Evolutionary conservation across 2,113 vertebrate genomes (phyloP), one percentile per base, ranked within the genome.

Genomic region (Coptodon rendalli): DNA sequence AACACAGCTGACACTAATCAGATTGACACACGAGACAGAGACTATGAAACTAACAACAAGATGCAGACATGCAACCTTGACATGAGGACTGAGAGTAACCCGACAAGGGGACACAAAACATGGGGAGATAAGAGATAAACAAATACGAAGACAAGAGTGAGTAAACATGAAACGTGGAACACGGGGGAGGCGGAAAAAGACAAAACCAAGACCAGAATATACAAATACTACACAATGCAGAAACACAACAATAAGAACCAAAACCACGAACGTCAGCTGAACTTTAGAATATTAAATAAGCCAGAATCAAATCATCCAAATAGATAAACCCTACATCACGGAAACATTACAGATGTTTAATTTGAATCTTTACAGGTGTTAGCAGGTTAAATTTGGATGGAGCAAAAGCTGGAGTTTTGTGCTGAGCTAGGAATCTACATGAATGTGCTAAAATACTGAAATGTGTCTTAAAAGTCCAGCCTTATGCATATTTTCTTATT

Each of bases 301-400:
- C 17, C 31, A 36, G 17, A 66, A 36, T 63, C 17, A 36, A 66
- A 36, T 38, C 0, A 1, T 63, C 61, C 31, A 66, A 0, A 66
- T 36, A 38, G 17, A n/a, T 2, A n/a, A 66, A 66, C 61, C 31
- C 61, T 36, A 31, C 17, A n/a, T 36, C 61, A 2, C 4, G 1
- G 59, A 61, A 1, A 17, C 56, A 9, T 61, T 17, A 17, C 59
- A 63, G 22, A 17, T 48, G 68, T 73, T 7, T 73, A 3, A 19
- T 76, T 29, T 29, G 45, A 19, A 76, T 19, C 24, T 76, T 31
- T 76, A 12, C 9, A 29, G 71, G 6, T 29, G 43, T 29, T 76
- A 29, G 24, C 27, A 17, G 24, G 68, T 76, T 76, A 1, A 0
- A 29, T 78, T 52, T 50, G 73, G 45, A 6, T 3, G 43, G 10